These are phyloP conservation scores for Cryptophagus acutangulus DNA, from an alignment of 2,888 invertebrate species.

Conservation along the genomic window DNA sequence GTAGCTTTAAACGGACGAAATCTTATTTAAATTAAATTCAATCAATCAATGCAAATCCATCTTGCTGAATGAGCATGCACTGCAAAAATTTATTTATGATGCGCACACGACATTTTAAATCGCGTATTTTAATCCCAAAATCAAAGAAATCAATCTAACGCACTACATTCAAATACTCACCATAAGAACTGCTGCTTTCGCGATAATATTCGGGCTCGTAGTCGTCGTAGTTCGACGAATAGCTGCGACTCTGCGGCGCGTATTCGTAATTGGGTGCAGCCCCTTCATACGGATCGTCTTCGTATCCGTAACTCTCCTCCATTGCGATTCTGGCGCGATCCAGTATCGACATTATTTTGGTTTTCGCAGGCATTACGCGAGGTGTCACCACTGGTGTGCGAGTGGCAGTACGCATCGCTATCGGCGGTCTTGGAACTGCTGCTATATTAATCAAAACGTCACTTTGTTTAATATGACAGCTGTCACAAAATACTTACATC, in stretches of 20 bases:
- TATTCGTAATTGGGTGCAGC: slow-evolving; percentile 33
- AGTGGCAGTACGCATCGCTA: slow-evolving; percentile 47
- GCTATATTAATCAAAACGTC: slow-evolving; percentile 26
- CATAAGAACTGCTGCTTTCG: slow-evolving; percentile 43
- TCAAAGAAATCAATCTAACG: too few relatives aligned
- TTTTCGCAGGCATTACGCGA: slow-evolving; percentile 62
- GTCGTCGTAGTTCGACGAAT: slow-evolving; percentile 44
- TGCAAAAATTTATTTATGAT: background rate
- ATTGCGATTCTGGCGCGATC: slow-evolving; percentile 77
- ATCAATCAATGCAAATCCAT: background rate
- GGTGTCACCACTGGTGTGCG: slow-evolving; percentile 49
- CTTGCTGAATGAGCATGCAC: background rate
- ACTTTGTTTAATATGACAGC: background rate
- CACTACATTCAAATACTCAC: too few relatives aligned
- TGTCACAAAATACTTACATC: slow-evolving; percentile 53
- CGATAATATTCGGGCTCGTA: slow-evolving; percentile 50
- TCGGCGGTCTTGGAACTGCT: slow-evolving; percentile 45
- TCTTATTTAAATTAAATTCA: too few relatives aligned
- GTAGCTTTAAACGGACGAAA: too few relatives aligned
- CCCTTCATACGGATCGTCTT: slow-evolving; percentile 44
- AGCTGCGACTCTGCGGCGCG: slow-evolving; percentile 34
- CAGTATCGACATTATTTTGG: slow-evolving; percentile 78
- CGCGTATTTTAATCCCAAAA: slow-evolving; percentile 11
- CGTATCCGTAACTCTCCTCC: slow-evolving; percentile 70
- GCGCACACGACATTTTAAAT: slow-evolving; percentile 1